A percentile compares a stretch with the other conserved stretches of the same genome.
These are phyloP conservation scores for Atopsyche davidsoni DNA, from an alignment of 1,140 invertebrate species.

Conservation along the genomic window DNA sequence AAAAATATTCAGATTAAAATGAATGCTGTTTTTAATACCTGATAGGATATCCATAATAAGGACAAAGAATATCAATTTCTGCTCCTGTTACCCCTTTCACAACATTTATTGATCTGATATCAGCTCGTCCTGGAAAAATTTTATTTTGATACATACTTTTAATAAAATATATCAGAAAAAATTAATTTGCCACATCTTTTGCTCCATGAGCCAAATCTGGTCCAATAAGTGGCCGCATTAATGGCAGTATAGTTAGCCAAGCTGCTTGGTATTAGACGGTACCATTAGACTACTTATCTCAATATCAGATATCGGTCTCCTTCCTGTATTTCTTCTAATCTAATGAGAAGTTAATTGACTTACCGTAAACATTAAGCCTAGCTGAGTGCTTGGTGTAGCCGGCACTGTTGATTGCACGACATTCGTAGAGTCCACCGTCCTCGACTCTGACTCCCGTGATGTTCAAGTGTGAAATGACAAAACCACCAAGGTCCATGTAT, in stretches of 20 bases:
- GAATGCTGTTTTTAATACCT: constrained; percentile 36
- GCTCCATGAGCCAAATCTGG: no score
- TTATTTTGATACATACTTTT: no score
- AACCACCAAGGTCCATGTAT: constrained; percentile 64
- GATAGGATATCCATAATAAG: constrained; percentile 85
- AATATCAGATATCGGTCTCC: no score
- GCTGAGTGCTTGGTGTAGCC: constrained; percentile 68
- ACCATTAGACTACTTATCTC: no score
- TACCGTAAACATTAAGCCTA: constrained; percentile 81
- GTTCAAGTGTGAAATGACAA: constrained; percentile 75
- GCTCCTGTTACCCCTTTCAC: constrained; percentile 78
- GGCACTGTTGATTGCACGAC: constrained; percentile 67
- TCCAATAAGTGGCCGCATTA: no score
- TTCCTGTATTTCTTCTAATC: neutral
- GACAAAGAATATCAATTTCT: constrained; percentile 72
- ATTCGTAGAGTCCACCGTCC: constrained; percentile 77
- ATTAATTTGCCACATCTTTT: no score
- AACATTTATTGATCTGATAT: constrained; percentile 73
- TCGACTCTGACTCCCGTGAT: constrained; percentile 69
- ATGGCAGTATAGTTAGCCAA: no score
- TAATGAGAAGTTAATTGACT: constrained; percentile 30
- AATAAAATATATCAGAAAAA: no score
- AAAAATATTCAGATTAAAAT: neutral
- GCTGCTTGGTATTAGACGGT: no score
- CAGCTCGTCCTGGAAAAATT: constrained; percentile 64